Conservation (phyloP, 2,113 vertebrate species). For the Laterallus jamaicensis region DNA sequence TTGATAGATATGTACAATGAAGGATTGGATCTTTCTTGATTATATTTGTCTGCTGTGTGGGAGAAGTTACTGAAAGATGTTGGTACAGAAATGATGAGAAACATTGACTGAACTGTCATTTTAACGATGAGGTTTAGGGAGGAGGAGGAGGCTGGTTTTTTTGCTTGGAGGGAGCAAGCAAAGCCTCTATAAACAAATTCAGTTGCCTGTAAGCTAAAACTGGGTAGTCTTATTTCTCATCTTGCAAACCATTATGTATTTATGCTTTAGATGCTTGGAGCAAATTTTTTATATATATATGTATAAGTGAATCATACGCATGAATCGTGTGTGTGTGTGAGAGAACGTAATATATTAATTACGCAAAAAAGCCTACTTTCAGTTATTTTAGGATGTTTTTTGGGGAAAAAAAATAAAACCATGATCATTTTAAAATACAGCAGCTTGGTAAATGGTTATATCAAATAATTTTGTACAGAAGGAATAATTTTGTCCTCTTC, state of each 20-base stretch:
- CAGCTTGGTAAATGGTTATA: neutral
- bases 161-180: neutral
- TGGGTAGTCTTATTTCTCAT: neutral
- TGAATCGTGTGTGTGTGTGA: slow-evolving; percentile 17
- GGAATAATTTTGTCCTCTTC: neutral
- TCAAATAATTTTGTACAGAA: neutral
- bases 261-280: neutral
- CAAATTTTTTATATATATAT: neutral
- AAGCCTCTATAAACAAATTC: neutral
- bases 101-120: neutral
- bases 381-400: neutral
- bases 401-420: neutral
- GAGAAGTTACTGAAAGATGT: neutral
- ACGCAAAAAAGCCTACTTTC: neutral
- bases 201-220: neutral
- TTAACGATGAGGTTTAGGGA: neutral
- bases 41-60: neutral
- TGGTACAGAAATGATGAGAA: neutral
- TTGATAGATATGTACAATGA: neutral
- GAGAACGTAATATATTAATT: neutral
- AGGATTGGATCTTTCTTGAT: neutral
- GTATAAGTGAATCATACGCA: neutral
- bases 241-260: neutral
- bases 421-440: neutral
- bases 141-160: neutral